Evolutionary conservation across 1,140 invertebrate species (phyloP).

Genomic region (Macrobrachium rosenbergii): DNA sequence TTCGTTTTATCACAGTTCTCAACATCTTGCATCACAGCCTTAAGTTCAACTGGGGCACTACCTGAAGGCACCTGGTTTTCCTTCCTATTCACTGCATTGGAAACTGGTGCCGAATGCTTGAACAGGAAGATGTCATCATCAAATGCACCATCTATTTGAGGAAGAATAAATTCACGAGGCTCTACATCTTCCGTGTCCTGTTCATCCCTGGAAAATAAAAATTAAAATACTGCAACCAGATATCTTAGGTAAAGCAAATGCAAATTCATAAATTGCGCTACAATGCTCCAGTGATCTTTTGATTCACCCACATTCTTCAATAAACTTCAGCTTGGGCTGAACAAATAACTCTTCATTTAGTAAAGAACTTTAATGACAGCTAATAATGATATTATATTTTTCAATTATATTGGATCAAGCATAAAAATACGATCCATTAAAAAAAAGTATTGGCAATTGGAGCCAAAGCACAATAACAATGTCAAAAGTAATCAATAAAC

Average conservation of each 20-base stretch:
- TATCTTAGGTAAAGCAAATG: too few relatives aligned
- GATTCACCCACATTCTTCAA: background rate
- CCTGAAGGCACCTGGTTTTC: constrained; percentile 51
- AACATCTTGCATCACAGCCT: constrained; percentile 9
- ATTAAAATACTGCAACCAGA: background rate
- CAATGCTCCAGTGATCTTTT: background rate
- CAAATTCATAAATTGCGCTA: too few relatives aligned
- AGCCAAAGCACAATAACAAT: too few relatives aligned
- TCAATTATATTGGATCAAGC: too few relatives aligned
- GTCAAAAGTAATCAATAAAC: too few relatives aligned
- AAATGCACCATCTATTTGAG: constrained; percentile 45
- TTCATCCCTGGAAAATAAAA: background rate
- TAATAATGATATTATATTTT: too few relatives aligned
- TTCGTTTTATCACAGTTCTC: constrained; percentile 16
- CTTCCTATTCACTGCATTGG: background rate
- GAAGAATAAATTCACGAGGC: constrained; percentile 14
- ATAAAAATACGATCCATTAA: too few relatives aligned
- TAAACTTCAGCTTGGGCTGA: background rate
- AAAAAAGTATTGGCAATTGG: too few relatives aligned
- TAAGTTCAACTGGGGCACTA: constrained; percentile 42
- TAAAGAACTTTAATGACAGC: too few relatives aligned
- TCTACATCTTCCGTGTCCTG: background rate
- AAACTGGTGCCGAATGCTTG: background rate
- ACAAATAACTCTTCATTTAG: too few relatives aligned
- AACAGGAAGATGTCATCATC: constrained; percentile 8